Percentiles rank a stretch among this genome's conserved stretches.
phyloP scores from a whole-genome alignment of 2,888 invertebrate species.

The Orthosia cruda region DNA sequence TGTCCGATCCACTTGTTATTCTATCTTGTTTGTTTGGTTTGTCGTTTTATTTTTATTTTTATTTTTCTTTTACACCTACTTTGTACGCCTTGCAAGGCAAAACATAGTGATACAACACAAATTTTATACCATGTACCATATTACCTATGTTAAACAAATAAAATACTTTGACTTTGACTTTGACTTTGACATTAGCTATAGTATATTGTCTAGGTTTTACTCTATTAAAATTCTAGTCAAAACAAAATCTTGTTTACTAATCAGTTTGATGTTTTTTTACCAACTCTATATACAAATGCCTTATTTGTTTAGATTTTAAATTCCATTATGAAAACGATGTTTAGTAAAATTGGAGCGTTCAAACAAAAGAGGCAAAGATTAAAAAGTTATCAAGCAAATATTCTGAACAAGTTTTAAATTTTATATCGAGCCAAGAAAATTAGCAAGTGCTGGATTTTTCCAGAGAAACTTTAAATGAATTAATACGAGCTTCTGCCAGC shows the following conservation, averaged over 20 bases:
- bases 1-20: too few species aligned
- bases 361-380: slow-evolving; percentile 34
- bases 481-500: too few species aligned
- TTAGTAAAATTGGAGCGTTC: slow-evolving; percentile 30
- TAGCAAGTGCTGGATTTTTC: background rate
- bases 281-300: background rate
- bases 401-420: slow-evolving; percentile 29
- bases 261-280: background rate
- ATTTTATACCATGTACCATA: too few species aligned
- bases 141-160: too few species aligned
- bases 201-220: background rate
- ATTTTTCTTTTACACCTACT: too few species aligned
- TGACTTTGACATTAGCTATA: too few species aligned
- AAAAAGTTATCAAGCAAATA: slow-evolving; percentile 26
- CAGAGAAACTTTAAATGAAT: slow-evolving; percentile 1
- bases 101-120: too few species aligned
- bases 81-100: too few species aligned
- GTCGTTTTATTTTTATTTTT: too few species aligned
- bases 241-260: background rate
- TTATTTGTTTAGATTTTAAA: slow-evolving; percentile 19
- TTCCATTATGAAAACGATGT: slow-evolving; percentile 18
- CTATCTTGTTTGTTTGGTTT: too few species aligned
- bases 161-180: too few species aligned
- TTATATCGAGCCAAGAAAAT: slow-evolving; percentile 11
- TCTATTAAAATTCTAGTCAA: background rate